phyloP scores from a whole-genome alignment of 1,140 invertebrate species.

The Drosophila orosa region DNA sequence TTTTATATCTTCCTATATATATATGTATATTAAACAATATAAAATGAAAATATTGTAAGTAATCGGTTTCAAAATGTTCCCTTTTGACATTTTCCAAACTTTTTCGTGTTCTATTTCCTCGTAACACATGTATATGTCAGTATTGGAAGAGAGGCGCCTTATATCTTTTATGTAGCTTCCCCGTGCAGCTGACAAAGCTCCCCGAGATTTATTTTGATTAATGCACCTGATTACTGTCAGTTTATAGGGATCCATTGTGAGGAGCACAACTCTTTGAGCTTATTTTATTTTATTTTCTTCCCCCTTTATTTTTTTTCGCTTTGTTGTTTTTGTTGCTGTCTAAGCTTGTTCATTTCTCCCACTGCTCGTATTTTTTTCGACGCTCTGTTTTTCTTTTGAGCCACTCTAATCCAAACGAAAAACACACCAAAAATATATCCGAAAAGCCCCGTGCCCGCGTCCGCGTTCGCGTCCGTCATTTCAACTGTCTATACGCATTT shows the following conservation, averaged over 20 bases:
- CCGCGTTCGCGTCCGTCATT: constrained; percentile 56
- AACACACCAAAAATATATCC: constrained; percentile 65
- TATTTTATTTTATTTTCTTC: constrained; percentile 47
- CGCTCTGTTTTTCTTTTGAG: constrained; percentile 51
- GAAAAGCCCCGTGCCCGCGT: constrained; percentile 45
- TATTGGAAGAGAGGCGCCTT: constrained; percentile 4
- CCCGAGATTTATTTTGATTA: constrained; percentile 56
- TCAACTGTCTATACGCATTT: constrained; percentile 80
- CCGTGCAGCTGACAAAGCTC: constrained; percentile 45
- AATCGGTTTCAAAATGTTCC: background rate
- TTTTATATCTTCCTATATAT: too few species aligned
- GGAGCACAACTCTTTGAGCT: constrained; percentile 65
- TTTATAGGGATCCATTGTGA: constrained; percentile 62
- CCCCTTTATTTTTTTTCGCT: constrained; percentile 3
- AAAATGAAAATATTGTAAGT: too few species aligned
- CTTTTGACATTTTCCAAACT: background rate
- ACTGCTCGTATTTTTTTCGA: constrained; percentile 16
- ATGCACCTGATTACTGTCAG: constrained; percentile 74
- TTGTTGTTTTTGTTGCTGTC: constrained; percentile 21
- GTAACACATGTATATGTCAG: constrained; percentile 26
- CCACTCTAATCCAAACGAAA: constrained; percentile 70
- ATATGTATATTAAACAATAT: too few species aligned
- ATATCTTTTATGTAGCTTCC: constrained; percentile 3
- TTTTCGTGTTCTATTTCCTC: background rate
- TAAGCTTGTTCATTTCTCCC: constrained; percentile 29